These are phyloP conservation scores for Alligator mississippiensis DNA, from an alignment of 2,113 vertebrate genomes.

Conservation along the genomic window DNA sequence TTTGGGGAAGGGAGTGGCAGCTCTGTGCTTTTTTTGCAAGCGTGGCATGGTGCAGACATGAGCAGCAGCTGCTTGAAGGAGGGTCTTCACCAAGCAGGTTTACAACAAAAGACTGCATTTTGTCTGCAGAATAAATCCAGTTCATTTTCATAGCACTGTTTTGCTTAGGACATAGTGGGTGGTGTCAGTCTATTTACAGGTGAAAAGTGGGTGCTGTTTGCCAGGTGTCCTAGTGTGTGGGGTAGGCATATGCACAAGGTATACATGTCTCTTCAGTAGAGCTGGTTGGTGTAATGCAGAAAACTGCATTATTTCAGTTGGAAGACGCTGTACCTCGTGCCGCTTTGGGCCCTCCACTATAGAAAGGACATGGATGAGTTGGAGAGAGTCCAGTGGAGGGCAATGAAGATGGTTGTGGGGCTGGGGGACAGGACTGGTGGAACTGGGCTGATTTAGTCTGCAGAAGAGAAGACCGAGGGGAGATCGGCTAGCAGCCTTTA, in stretches of 20 bases:
- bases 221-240: neutral
- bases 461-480: too few relatives aligned
- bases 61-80: neutral
- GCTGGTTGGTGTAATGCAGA: neutral
- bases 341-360: too few relatives aligned
- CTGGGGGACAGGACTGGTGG: too few relatives aligned
- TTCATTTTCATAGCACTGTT: neutral
- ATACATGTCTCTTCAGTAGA: neutral
- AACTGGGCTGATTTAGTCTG: too few relatives aligned
- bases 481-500: too few relatives aligned
- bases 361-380: too few relatives aligned
- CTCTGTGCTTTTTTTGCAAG: neutral
- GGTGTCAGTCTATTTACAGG: neutral
- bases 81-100: neutral
- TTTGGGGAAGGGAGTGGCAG: neutral
- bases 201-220: neutral
- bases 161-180: neutral
- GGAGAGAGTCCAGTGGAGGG: too few relatives aligned
- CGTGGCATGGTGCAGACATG: rapidly evolving
- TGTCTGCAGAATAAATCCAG: neutral
- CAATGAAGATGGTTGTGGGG: too few relatives aligned
- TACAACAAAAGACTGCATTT: neutral
- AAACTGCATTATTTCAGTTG: neutral
- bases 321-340: neutral
- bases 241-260: neutral